Conservation (phyloP, 1,140 invertebrate genomes). For the Saccostrea glomerata region DNA sequence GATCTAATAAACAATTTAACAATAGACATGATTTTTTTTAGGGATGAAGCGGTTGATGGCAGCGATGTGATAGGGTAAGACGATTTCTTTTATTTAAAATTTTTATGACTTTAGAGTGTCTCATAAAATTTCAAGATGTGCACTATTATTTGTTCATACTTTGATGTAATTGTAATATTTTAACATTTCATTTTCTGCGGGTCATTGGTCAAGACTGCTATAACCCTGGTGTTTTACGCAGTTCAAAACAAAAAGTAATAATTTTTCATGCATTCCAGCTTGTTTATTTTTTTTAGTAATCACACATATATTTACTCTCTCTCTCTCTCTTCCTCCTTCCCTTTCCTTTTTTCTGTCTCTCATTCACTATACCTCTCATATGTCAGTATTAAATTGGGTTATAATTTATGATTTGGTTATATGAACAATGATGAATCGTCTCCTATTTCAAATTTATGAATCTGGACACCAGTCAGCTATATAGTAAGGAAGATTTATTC, state of each 20-base stretch:
- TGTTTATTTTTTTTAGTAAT: no score
- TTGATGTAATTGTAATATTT: neutral
- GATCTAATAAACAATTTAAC: no score
- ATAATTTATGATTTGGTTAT: conserved; percentile 37
- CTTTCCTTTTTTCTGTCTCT: neutral
- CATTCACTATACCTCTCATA: neutral
- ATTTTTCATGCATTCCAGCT: no score
- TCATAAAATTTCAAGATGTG: neutral
- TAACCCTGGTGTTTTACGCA: no score
- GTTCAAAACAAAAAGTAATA: no score
- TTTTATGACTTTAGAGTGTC: conserved; percentile 16
- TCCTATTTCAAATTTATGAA: conserved; percentile 27
- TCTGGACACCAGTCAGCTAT: conserved; percentile 6
- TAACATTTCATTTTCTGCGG: neutral
- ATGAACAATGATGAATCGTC: conserved; percentile 18
- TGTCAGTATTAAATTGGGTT: conserved; percentile 28
- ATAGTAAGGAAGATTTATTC: conserved; percentile 34
- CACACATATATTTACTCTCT: neutral
- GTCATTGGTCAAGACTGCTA: neutral
- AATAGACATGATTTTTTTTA: no score
- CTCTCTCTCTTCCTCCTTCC: conserved; percentile 1
- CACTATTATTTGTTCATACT: conserved; percentile 1
- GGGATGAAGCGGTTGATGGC: conserved; percentile 23
- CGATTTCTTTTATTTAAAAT: neutral
- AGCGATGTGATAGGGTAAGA: neutral